These are phyloP conservation scores for Typhlichthys eigenmanni DNA, from an alignment of 2,797 vertebrate genomes.

Conservation along the genomic window DNA sequence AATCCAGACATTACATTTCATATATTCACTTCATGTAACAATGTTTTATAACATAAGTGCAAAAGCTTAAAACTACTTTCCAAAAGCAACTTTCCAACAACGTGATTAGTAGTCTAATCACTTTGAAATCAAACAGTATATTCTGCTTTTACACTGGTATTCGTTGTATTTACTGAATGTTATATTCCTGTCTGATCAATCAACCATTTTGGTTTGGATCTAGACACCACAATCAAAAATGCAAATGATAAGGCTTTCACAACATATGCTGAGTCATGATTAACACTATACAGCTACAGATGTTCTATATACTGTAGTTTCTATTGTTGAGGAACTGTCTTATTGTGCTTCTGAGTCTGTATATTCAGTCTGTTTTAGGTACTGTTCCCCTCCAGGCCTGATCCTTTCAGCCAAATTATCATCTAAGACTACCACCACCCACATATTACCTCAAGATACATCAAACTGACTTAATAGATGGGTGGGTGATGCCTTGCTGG, in stretches of 20 bases:
- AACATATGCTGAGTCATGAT: neutral
- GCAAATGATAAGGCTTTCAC: neutral
- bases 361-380: slow-evolving; percentile 47
- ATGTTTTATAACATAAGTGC: too few species aligned
- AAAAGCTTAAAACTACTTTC: too few species aligned
- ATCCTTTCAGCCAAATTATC: slow-evolving; percentile 34
- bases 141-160: too few species aligned
- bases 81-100: too few species aligned
- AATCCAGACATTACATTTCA: too few species aligned
- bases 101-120: too few species aligned
- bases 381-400: slow-evolving; percentile 21
- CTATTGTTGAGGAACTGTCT: neutral
- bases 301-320: slow-evolving; percentile 1
- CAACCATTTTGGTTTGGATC: too few species aligned
- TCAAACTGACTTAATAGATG: slow-evolving; percentile 49
- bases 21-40: too few species aligned
- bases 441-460: slow-evolving; percentile 50
- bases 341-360: slow-evolving; percentile 10
- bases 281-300: neutral
- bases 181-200: too few species aligned
- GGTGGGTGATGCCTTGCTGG: slow-evolving; percentile 25
- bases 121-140: too few species aligned
- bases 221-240: too few species aligned
- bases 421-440: slow-evolving; percentile 40
- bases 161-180: too few species aligned